Evolutionary conservation across 2,113 vertebrate species (phyloP), one percentile per base, ranked within the genome.

Genomic region (Catagonus wagneri): DNA sequence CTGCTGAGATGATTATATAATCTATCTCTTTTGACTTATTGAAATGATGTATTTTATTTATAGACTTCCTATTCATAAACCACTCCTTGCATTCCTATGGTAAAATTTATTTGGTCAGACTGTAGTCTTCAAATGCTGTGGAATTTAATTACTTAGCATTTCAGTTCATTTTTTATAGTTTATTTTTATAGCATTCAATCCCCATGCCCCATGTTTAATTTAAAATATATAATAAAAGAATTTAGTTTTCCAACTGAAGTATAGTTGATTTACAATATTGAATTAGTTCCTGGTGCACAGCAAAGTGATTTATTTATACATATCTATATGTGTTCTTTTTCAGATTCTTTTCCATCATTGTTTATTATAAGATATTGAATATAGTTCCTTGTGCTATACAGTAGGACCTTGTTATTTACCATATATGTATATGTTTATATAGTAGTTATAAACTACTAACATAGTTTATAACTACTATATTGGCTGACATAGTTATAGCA

Each of bases 1-100:
- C 90, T 91, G 94, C 72, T 95, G 84, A 84, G 60, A 84, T 88
- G 39, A 80, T 74, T 54, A 36, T 80, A 29, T 36, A 80, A 72
- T 95, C 71, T 89, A 87, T 92, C 83, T 80, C 39, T 88, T 68
- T 83, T 86, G 32, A 86, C 36, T 93, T 91, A 71, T 76, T 96
- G 68, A 96, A 94, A 89, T 72, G 19, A 74, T 54, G 1, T 71
- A 27, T 80, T 93, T 92, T 94, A 92, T 89, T 84, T 69, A 76
- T 84, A 89, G 56, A 34, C 91, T 81, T 93, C 20, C 66, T 93
- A 83, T 94, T 91, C 81, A 71, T 72, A 81, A 89, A 71, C 66
- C 17, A 83, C 76, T 84, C 25, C 36, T 95, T 92, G 54, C 63
- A 86, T 86, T 78, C 22, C 39, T 52, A 60, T 44, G 61, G 39